These are phyloP conservation scores for Onychostruthus taczanowskii DNA, from an alignment of 2,113 vertebrate genomes.

Conservation along the genomic window DNA sequence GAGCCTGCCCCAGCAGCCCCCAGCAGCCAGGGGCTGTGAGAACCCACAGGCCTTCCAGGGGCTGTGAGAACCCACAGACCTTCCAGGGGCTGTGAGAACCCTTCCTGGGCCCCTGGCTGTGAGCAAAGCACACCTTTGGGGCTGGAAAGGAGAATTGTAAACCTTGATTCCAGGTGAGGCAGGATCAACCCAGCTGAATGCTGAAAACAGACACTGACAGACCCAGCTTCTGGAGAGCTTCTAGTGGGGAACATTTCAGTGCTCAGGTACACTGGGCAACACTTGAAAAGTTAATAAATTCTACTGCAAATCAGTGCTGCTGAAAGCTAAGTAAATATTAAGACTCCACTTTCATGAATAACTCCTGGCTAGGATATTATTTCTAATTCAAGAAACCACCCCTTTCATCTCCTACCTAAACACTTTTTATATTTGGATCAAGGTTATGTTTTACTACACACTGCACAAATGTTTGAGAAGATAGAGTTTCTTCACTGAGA, in stretches of 20 bases:
- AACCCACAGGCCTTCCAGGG: too few relatives aligned
- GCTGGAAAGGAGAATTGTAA: not conserved
- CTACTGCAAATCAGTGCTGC: not conserved
- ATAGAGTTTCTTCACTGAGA: not conserved
- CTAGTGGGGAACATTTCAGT: not conserved
- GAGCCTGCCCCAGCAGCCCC: not conserved
- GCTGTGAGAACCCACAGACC: not conserved
- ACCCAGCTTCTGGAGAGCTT: not conserved
- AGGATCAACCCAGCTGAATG: not conserved
- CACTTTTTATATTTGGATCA: conserved; percentile 11
- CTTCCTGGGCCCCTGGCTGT: not conserved
- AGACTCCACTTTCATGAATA: not conserved
- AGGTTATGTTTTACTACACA: conserved; percentile 25
- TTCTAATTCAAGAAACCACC: conserved; percentile 33
- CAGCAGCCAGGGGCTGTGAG: too few relatives aligned
- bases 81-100: not conserved
- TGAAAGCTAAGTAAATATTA: conserved; percentile 50
- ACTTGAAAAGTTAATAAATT: conserved; percentile 10
- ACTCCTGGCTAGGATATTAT: conserved; percentile 9
- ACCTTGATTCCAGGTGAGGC: not conserved
- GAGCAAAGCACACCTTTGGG: not conserved
- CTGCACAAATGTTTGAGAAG: not conserved
- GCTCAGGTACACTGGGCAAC: not conserved
- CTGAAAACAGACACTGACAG: not conserved
- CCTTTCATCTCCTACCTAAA: conserved; percentile 38